These are phyloP conservation scores for Schizotus pectinicornis DNA, from an alignment of 2,888 invertebrate species.

Conservation along the genomic window DNA sequence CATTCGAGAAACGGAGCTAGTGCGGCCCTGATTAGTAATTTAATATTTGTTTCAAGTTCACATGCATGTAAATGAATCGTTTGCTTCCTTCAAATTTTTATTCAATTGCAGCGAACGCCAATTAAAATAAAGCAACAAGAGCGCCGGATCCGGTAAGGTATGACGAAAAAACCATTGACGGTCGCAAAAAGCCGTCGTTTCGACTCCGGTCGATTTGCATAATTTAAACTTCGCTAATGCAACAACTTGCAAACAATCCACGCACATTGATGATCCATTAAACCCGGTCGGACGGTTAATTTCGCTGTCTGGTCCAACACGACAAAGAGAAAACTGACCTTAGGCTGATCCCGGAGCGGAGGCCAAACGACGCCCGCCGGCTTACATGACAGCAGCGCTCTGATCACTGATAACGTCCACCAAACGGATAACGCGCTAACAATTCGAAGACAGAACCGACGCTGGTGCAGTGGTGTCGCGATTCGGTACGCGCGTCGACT, in stretches of 20 bases:
- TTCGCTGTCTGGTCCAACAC: too few species aligned
- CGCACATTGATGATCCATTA: not conserved
- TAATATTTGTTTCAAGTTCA: conserved; percentile 22
- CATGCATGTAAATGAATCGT: conserved; percentile 3
- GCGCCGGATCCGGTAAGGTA: too few species aligned
- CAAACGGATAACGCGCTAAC: too few species aligned
- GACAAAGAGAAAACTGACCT: conserved; percentile 18
- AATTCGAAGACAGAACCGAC: too few species aligned
- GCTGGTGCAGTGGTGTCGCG: not conserved
- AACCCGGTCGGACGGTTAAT: not conserved
- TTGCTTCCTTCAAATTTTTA: conserved; percentile 4
- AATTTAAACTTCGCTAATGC: conserved; percentile 2
- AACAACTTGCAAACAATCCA: conserved; percentile 9
- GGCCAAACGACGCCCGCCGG: conserved; percentile 3
- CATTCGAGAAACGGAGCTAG: not conserved
- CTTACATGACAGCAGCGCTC: conserved; percentile 14
- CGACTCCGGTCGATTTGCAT: not conserved
- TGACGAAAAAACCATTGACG: too few species aligned
- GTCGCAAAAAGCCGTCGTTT: too few species aligned
- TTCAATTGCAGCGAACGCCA: conserved; percentile 7
- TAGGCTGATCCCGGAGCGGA: conserved; percentile 14
- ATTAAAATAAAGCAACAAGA: not conserved
- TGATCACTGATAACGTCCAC: conserved; percentile 3
- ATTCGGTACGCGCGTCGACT: conserved; percentile 29
- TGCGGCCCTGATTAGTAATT: conserved; percentile 7